Evolutionary conservation across 2,113 vertebrate species (phyloP), one percentile per base, ranked within the genome.

Genomic region (Synodontis membranacea): DNA sequence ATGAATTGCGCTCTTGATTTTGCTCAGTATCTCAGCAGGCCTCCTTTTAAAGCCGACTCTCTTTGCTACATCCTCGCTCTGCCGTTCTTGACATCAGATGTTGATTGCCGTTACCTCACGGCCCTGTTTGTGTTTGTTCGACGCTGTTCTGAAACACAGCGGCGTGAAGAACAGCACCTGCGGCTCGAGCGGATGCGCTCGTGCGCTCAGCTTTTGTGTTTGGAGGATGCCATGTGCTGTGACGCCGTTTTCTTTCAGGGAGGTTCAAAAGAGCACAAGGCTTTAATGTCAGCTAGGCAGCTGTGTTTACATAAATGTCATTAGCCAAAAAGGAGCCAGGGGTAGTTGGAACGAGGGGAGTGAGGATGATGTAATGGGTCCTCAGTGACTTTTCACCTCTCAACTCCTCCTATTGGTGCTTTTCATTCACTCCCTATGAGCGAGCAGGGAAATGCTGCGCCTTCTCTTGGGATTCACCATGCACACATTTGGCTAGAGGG

Each of bases 221-320:
- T 84, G 85, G 85, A 87, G 70, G 42, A 74, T 86, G 82, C 81
- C 85, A 86, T 87, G 90, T 74, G 85, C 90, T 85, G 72, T 39
- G 60, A 84, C 80, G 75, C 60, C 68, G 79, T 66, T 86, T 90
- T 56, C 90, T 92, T 85, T 92, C 90, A 89, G 52, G 15, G 44
- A 84, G 72, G 74, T 93, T 93, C 91, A 93, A 92, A 93, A 90
- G 85, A 90, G 87, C 85, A 54, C 68, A 83, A 82, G 87, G 86
- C 91, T 94, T 91, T 93, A 92, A 92, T 91, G 93, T 94, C 92
- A 93, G 90, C 91, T 89, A 89, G 50, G 84, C 93, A 94, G 94
- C 93, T 95, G 94, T 95, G 93, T 95, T 95, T 94, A 93, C 92
- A 91, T 86, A 89, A 92, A 92, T 89, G 89, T 88, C 91, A 92